These are phyloP conservation scores for Melanostoma mellinum DNA, from an alignment of 2,888 invertebrate genomes.

Conservation along the genomic window DNA sequence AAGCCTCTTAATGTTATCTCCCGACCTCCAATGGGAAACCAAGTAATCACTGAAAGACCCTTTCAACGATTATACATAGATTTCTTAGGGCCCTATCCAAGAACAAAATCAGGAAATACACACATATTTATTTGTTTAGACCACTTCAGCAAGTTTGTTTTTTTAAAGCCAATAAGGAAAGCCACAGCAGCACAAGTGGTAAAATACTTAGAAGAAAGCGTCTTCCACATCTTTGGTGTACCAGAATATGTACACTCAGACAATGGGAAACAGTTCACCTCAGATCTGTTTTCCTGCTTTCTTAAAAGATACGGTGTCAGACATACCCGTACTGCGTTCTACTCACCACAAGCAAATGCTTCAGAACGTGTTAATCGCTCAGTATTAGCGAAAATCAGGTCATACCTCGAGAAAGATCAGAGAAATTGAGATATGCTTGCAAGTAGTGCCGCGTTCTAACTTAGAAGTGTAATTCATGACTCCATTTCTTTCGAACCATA, in stretches of 20 bases:
- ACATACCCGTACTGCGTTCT: constrained; percentile 72
- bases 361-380: constrained; percentile 77
- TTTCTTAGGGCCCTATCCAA: too few species aligned
- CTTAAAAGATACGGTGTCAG: too few species aligned
- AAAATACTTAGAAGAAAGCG: constrained; percentile 57
- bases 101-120: constrained; percentile 47
- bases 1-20: constrained; percentile 29
- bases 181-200: constrained; percentile 11
- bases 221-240: constrained; percentile 75
- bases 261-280: too few species aligned
- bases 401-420: constrained; percentile 58
- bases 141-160: constrained; percentile 55
- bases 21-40: constrained; percentile 13
- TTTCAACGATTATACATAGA: constrained; percentile 40
- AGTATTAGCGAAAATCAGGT: constrained; percentile 75
- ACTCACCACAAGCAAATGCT: constrained; percentile 77
- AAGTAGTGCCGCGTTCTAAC: too few species aligned
- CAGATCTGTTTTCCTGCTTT: too few species aligned
- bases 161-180: too few species aligned
- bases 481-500: too few species aligned
- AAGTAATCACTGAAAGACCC: constrained; percentile 8
- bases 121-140: constrained; percentile 57
- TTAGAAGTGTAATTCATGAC: too few species aligned
- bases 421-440: constrained; percentile 43
- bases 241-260: constrained; percentile 46